Evolutionary conservation across 2,888 invertebrate genomes (phyloP).

Genomic region (Papilio protenor): DNA sequence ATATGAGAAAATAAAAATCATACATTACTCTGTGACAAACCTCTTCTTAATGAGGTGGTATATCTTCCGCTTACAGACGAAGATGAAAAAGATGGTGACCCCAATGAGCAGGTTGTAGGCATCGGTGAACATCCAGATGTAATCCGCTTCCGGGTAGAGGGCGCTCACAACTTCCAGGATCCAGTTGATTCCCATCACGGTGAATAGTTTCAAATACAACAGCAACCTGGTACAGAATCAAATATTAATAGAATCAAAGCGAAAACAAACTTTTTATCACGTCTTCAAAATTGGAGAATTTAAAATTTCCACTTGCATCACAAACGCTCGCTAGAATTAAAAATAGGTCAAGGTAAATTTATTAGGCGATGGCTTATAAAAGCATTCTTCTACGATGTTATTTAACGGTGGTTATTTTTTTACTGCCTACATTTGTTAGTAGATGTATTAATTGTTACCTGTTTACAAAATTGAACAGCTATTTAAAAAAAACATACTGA

Average conservation of each 20-base stretch:
- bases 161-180: slow-evolving; percentile 88
- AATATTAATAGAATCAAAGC: background rate
- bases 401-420: background rate
- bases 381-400: background rate
- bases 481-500: too few relatives aligned
- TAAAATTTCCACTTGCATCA: background rate
- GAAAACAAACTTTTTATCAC: background rate
- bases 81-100: slow-evolving; percentile 88
- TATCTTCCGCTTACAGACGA: slow-evolving; percentile 89
- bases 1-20: slow-evolving; percentile 22
- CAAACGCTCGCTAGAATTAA: background rate
- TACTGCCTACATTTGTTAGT: too few relatives aligned
- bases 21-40: slow-evolving; percentile 60
- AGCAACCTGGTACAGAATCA: slow-evolving; percentile 82
- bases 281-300: background rate
- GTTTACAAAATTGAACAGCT: background rate
- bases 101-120: slow-evolving; percentile 88
- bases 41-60: slow-evolving; percentile 85
- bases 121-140: slow-evolving; percentile 86
- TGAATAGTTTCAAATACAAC: slow-evolving; percentile 88
- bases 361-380: background rate
- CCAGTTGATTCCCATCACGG: slow-evolving; percentile 91
- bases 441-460: background rate
- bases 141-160: slow-evolving; percentile 74
- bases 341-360: slow-evolving; percentile 9